Evolutionary conservation across 2,888 invertebrate genomes (phyloP), one percentile per base, ranked within the genome.

Genomic region (Candidula unifasciata): DNA sequence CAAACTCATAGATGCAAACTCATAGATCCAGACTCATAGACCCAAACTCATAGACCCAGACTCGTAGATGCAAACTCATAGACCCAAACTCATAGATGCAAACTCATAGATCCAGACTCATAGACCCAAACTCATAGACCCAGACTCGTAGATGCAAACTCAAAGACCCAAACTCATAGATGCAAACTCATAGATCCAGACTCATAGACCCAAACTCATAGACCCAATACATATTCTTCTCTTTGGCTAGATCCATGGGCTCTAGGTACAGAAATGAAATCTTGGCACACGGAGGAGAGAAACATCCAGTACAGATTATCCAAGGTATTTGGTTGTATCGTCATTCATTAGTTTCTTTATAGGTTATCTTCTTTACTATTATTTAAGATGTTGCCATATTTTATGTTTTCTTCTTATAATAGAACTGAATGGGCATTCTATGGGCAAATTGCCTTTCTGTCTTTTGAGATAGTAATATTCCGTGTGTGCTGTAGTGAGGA

Each of bases 231-330:
- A 85, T 81, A 73, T 52, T 24, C 5, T 73, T n/a, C 27, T 30
- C 37, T 68, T 6, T 84, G 16, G n/a, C 95, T 92, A 95, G 97
- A 6, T 89, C 93, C n/a, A 95, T 96, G 52, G 99, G 99, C 0
- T 96, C 97, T 90, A 95, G 95, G 87, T 97, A 97, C 91, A 94
- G 97, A 21, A 94, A 94, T 3, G 96, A 96, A 89, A 96, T 98
- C 91, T 94, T 99, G 84, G 95, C 96, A 0, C 96, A 97, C 92
- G 98, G 99, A 13, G 98, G 98, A 52, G 97, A 97, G 0, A 96
- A 96, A 87, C 97, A 97, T 3, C 96, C 98, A 0, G 95, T 96
- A 89, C 94, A 95, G 86, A 94, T 99, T 76, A 96, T 98, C 0
- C 95, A 92, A 90, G 91, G 92, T 92, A 80, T 2, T 27, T 27